Percentiles rank a stretch among this genome's conserved stretches.
These are phyloP conservation scores for Syritta pipiens DNA, from an alignment of 2,888 invertebrate species.

Conservation along the genomic window DNA sequence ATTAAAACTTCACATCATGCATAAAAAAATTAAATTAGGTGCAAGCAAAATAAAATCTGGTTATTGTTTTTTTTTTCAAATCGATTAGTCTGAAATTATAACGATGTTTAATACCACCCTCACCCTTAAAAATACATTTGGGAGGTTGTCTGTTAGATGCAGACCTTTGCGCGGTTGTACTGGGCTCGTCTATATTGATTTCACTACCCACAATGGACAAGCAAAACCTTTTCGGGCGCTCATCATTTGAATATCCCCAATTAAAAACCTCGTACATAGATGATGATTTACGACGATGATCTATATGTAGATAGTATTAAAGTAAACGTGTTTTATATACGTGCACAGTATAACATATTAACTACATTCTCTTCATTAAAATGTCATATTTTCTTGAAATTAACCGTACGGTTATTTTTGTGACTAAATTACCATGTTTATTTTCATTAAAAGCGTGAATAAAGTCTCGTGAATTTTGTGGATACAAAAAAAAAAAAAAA, in stretches of 20 bases:
- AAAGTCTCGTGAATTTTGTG: too few relatives aligned
- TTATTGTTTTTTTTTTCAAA: constrained; percentile 45
- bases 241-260: constrained; percentile 81
- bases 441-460: constrained; percentile 21
- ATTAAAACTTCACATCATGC: too few relatives aligned
- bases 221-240: constrained; percentile 79
- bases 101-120: constrained; percentile 73
- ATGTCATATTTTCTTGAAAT: constrained; percentile 19
- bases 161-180: constrained; percentile 71
- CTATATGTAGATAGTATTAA: constrained; percentile 70
- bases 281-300: constrained; percentile 83
- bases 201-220: constrained; percentile 78
- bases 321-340: constrained; percentile 63
- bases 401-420: too few relatives aligned
- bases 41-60: constrained; percentile 50
- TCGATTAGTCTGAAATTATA: constrained; percentile 56
- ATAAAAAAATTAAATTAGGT: constrained; percentile 25
- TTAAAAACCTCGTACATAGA: constrained; percentile 88
- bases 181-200: constrained; percentile 79
- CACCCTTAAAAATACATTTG: constrained; percentile 76
- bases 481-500: constrained; percentile 33
- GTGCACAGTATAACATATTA: constrained; percentile 70
- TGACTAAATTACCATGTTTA: constrained; percentile 16
- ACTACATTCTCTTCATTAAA: constrained; percentile 66
- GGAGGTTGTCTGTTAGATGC: constrained; percentile 76